Base-by-base conservation (phyloP, 2,113 vertebrate genomes). In the Shinisaurus crocodilurus region DNA sequence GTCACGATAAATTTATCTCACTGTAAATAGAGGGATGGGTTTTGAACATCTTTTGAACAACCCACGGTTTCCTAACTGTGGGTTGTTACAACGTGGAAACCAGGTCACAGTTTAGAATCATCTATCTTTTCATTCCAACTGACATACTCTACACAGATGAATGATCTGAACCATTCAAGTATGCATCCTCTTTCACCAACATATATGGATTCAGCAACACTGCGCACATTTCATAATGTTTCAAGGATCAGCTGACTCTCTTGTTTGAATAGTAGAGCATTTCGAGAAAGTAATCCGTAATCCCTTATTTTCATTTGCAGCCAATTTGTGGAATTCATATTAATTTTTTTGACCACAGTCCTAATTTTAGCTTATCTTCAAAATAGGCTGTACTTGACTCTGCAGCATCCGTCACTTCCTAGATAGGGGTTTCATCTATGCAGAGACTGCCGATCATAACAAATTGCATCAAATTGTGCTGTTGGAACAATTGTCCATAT, bases 301-400 rank as follows among this genome's bases (percentile, higher is more conserved):
- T 16, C 32, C 6, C 45, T 48, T 80, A 80, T 80, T 88, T 88
- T 80, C 29, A 88, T 88, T 67, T 50, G 63, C 57, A 69, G 48
- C 13, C 48, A 13, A 48, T 69, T 65, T 65, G 32, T n/a, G 86
- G 32, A 77, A 88, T 80, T 88, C 3, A 80, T 27, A 37, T 27
- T 69, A 83, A 63, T 65, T 16, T 60, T 63, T 87, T 88, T 79
- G 7, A 69, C 23, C 20, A 50, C 63, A 90, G 70, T 20, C 43
- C 80, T 81, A 50, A 48, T 50, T 91, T 91, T 43, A 94, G 0
- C n/a, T 63, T 89, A 86, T 70, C 15, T n/a, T 16, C n/a, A 76
- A 10, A 83, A 67, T 8, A 2, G 57, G 84, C 82, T 25, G 0
- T 57, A 25, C 0, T 54, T 90, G 89, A 80, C 34, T 34, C 43